Evolutionary conservation across 2,113 vertebrate genomes (phyloP), one percentile per base, ranked within the genome.

Genomic region (Vanacampus margaritifer): DNA sequence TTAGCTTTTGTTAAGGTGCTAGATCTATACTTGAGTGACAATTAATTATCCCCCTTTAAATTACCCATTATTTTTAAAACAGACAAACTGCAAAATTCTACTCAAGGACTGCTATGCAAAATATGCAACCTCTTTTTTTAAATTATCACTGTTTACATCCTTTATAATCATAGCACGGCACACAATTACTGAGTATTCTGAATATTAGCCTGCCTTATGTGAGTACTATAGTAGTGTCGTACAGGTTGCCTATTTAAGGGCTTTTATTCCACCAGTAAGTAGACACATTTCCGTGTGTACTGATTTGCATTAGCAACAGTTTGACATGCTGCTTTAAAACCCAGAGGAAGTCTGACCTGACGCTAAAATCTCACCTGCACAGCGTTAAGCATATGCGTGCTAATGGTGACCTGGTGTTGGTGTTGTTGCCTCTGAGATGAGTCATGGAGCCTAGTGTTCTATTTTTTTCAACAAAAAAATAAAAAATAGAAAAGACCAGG

Each of bases 381-480:
- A 78, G 89, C 89, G 91, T 92, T 93, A 94, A 94, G 92, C 92
- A 91, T 88, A 92, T 91, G 89, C 87, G 92, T 93, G 93, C 93
- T 94, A 93, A 92, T 88, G 92, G 90, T 92, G 92, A 95, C 93
- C 94, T 91, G 91, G 73, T 79, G 9, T 6, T 10, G 14, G 78
- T 80, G 91, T 92, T 87, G 91, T 90, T 91, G 91, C 92, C 92
- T 90, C 86, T 83, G 90, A 91, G 90, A 91, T 80, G 86, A 93
- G 89, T 92, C 90, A 91, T 82, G 71, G 68, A 85, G 73, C 63
- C 75, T 17, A 28, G 79, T 80, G 84, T 81, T 87, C 82, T 75
- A 78, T 78, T 85, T 83, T 81, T 32, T 3, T 21, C 50, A 43
- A 50, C 46, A 46, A 7, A 51, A 46, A 46, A 17, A 19, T 1